Evolutionary conservation across 1,140 invertebrate genomes (phyloP), one percentile per base, ranked within the genome.

Genomic region (Aphelenchoides fujianensis): DNA sequence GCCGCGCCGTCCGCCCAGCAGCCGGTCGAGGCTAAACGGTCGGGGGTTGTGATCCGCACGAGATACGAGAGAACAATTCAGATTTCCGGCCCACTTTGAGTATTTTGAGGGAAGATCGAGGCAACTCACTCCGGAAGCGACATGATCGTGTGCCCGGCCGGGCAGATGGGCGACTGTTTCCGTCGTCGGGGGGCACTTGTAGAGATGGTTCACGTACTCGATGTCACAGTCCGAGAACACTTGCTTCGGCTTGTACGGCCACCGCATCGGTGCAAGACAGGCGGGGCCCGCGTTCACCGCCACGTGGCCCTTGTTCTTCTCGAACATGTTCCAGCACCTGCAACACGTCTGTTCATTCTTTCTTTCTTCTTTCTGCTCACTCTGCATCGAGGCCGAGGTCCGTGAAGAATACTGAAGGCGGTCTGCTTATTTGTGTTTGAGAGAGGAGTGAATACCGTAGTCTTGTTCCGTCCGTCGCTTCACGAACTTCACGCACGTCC

Each of bases 281-380:
- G 75, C 79, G 34, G 77, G 75, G 27, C 75, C 64, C 30, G 54
- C 57, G 70, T 66, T 68, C 2, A 69, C 54, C 0, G 30, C 54
- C 3, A 27, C 35, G 1, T 31, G 36, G 34, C 73, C 74, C 70
- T 76, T 52, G 71, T 79, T 75, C 28, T 59, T 70, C 31, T 76
- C 75, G 52, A 76, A 76, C 75, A 76, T 79, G 53, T 76, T 76
- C 75, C 75, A 76, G 62, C 75, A 76, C 62, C 73, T 74, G 37
- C 0, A 66, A 48, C 23, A 16, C 23, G 41, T n/a, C n/a, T 48
- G 23, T 48, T n/a, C n/a, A 23, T 48, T 12, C 41, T 48, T 48
- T 48, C 41, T 16, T 16, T 48, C 41, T 48, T 48, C 41, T 48
- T 48, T 63, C 64, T 62, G 31, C 76, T 75, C 63, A 74, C 73